Conservation (phyloP, 2,888 invertebrate genomes). For the Tenodera sinensis region DNA sequence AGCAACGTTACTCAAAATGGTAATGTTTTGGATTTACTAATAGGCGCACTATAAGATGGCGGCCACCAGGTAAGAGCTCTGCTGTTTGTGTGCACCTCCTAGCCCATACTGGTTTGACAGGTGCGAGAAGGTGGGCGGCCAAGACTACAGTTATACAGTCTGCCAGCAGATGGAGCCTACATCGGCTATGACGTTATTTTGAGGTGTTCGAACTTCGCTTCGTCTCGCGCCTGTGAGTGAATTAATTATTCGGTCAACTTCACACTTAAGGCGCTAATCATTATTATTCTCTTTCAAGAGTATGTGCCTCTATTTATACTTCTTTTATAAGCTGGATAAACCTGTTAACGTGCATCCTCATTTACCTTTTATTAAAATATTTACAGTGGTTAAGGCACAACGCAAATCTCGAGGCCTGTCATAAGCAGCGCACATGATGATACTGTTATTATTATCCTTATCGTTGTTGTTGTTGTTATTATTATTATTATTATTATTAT, state of each 20-base stretch:
- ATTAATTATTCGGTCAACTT: neutral
- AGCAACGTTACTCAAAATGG: neutral
- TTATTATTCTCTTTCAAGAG: no score
- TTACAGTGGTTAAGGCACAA: no score
- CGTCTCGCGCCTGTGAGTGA: neutral
- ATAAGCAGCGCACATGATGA: no score
- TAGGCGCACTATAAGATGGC: neutral
- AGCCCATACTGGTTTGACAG: neutral
- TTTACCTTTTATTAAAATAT: no score
- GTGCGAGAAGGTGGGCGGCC: neutral
- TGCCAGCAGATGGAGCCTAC: neutral
- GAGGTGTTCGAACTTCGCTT: neutral
- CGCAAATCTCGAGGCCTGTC: no score
- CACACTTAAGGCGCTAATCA: neutral
- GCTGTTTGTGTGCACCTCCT: neutral
- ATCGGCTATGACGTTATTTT: neutral
- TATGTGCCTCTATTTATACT: no score
- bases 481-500: no score
- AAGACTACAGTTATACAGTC: neutral
- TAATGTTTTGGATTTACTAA: neutral
- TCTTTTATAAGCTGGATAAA: no score
- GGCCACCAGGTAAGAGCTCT: neutral
- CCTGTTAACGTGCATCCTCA: no score
- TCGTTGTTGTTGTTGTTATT: no score
- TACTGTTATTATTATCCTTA: no score